phyloP scores from a whole-genome alignment of 2,113 vertebrate species.

The Serilophus lunatus region DNA sequence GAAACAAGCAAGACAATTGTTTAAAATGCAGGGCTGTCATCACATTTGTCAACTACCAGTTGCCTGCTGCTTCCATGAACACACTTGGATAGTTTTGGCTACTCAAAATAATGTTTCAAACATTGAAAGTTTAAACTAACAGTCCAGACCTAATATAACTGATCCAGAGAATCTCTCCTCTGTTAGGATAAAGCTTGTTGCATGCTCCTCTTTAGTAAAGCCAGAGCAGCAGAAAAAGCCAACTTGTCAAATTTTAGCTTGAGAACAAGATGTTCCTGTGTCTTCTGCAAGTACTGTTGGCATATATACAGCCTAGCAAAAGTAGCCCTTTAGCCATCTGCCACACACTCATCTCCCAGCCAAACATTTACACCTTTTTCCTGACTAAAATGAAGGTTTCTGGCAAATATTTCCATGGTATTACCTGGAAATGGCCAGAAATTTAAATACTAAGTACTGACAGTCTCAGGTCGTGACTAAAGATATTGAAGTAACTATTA shows the following conservation, averaged over 20 bases:
- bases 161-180: neutral
- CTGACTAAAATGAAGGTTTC: neutral
- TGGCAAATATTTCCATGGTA: neutral
- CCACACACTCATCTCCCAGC: neutral
- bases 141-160: neutral
- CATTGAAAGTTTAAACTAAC: neutral
- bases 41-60: neutral
- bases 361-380: neutral
- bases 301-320: neutral
- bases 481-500: neutral
- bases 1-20: neutral
- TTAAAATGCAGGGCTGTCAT: neutral
- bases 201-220: neutral
- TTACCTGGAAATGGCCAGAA: neutral
- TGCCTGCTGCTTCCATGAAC: neutral
- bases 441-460: neutral
- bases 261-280: conserved; percentile 45
- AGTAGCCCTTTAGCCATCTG: conserved; percentile 4
- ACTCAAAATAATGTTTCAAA: neutral
- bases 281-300: neutral
- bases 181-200: neutral
- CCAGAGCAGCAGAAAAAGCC: neutral
- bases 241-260: neutral
- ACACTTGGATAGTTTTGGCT: neutral
- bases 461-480: neutral